Evolutionary conservation across 2,888 invertebrate genomes (phyloP).

Genomic region (Aphrophora alni): DNA sequence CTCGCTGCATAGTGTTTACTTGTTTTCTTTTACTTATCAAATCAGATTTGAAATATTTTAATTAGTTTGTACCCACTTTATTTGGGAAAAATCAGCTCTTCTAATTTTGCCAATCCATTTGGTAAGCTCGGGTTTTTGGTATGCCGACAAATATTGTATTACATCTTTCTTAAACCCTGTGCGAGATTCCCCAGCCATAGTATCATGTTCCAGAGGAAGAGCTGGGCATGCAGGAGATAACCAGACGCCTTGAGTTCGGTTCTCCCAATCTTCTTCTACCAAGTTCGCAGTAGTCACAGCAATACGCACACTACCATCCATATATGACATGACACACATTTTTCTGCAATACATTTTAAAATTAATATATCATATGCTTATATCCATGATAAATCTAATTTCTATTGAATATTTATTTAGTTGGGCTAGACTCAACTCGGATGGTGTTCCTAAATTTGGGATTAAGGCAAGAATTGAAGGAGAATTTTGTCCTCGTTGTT

Average conservation of each 20-base stretch:
- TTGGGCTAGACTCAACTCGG: too few species aligned
- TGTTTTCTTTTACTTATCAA: too few species aligned
- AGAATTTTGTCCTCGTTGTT: too few species aligned
- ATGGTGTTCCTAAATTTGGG: too few species aligned
- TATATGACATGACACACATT: constrained; percentile 86
- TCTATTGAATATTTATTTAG: too few species aligned
- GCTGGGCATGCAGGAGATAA: constrained; percentile 80
- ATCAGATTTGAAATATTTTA: too few species aligned
- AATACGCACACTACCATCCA: constrained; percentile 80
- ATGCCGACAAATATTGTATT: constrained; percentile 76
- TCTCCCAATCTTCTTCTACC: constrained; percentile 90
- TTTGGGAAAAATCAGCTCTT: constrained; percentile 78
- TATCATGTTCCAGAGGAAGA: constrained; percentile 63
- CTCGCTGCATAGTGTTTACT: too few species aligned
- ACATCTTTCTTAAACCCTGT: constrained; percentile 84
- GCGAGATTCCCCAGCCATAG: constrained; percentile 74
- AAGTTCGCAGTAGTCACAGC: constrained; percentile 93
- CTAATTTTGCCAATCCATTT: constrained; percentile 78
- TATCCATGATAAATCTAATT: background rate
- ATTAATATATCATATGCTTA: too few species aligned
- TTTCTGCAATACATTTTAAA: constrained; percentile 67
- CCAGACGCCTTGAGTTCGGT: constrained; percentile 94
- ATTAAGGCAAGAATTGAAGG: too few species aligned
- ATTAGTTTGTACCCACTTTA: constrained; percentile 67
- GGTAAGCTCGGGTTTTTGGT: constrained; percentile 70